Base-by-base conservation (phyloP, 2,888 invertebrate species). In the Ophraella communa region DNA sequence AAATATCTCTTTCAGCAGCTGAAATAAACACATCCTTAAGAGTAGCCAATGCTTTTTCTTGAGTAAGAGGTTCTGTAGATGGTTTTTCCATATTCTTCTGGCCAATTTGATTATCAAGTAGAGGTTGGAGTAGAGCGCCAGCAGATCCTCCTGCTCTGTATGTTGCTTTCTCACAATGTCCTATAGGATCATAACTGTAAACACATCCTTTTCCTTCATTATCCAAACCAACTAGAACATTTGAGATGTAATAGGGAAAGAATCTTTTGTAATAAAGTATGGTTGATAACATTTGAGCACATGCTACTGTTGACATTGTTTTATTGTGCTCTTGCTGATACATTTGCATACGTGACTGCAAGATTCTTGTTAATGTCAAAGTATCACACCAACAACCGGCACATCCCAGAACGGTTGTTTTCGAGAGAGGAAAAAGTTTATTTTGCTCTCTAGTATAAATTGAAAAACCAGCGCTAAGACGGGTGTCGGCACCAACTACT, bases 381-480 rank as follows among this genome's bases (percentile, higher is more conserved):
- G 95, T 94, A 83, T 99, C 99, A 77, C 98, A 97, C 94, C 98
- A 98, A 82, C 98, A 99, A 18, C 98, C 98, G 20, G 95, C 90
- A 61, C 95, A 94, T 0, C 95, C 97, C n/a, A 99, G 84, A 35
- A 98, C 91, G 0, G 96, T 96, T 53, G 87, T 88, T 0, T 89
- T 84, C 0, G 95, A 93, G 73, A 98, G 82, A 70, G 88, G 85
- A 77, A 95, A 95, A 8, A 96, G 84, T 82, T 98, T 98, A 70
- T 92, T 90, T 79, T 95, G 94, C 62, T 94, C 89, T 39, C 97
- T 87, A 0, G 95, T 93, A 77, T 94, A 92, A 77, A 98, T 97
- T 3, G 91, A 90, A 82, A 92, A 97, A 0, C 96, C 97, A 66
- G 93, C 88, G 81, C 94, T 95, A 44, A 98, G 87, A 72, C 98